Evolutionary conservation across 2,113 vertebrate genomes (phyloP).

Genomic region (Corapipo altera): DNA sequence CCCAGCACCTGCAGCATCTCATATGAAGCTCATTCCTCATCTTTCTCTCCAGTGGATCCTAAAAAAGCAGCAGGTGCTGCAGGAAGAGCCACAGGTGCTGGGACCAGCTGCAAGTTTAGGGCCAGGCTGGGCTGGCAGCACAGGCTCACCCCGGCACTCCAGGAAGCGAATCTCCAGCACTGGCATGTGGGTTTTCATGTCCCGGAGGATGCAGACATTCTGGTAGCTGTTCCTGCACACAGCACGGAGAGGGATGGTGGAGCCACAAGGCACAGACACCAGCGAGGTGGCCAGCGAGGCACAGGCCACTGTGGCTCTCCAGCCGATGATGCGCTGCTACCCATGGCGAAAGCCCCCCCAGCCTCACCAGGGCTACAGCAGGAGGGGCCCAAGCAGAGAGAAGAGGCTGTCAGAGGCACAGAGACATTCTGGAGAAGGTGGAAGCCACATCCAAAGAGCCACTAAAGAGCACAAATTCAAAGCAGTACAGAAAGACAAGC

Average conservation of each 20-base stretch:
- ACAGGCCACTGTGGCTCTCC: neutral
- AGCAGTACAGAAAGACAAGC: neutral
- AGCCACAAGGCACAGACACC: neutral
- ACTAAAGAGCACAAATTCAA: conserved; percentile 17
- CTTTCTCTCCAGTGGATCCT: neutral
- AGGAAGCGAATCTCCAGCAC: conserved; percentile 92
- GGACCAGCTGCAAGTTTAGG: rapidly evolving
- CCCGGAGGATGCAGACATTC: conserved; percentile 89
- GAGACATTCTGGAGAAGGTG: neutral
- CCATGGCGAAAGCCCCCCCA: neutral
- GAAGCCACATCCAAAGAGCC: neutral
- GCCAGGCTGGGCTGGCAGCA: neutral
- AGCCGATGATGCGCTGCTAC: neutral
- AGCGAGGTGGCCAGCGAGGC: rapidly evolving
- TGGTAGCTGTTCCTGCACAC: conserved; percentile 84
- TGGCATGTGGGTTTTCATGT: conserved; percentile 86
- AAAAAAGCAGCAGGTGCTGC: neutral
- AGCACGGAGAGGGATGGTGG: neutral
- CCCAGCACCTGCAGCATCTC: neutral
- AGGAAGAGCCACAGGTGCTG: neutral
- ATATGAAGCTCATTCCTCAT: neutral
- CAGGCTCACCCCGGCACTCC: conserved; percentile 86
- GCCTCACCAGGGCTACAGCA: neutral
- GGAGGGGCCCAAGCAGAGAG: neutral
- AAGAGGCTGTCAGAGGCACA: conserved; percentile 5